Evolutionary conservation across 92 coral and sea anemone species (phyloP).

Genomic region (Metridium senile): DNA sequence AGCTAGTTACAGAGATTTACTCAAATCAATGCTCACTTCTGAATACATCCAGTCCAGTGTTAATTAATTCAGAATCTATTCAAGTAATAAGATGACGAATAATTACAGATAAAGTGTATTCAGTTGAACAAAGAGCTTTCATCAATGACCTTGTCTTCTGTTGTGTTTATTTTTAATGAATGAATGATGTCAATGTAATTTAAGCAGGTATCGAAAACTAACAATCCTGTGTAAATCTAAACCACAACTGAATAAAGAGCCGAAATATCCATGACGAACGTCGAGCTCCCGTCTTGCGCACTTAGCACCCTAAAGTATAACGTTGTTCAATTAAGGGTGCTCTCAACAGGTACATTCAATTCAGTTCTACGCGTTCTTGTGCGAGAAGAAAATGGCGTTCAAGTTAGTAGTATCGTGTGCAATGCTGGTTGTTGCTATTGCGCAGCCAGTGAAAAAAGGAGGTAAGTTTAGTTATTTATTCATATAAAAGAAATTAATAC

Average conservation of each 20-base stretch:
- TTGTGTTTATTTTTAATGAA: neutral
- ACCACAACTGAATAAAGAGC: too few species aligned
- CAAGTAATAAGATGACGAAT: too few species aligned
- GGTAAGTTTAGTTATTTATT: neutral
- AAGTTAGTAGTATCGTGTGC: neutral
- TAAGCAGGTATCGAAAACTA: neutral
- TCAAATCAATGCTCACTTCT: too few species aligned
- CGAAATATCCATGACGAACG: too few species aligned
- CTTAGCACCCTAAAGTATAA: neutral
- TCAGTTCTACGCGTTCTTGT: neutral
- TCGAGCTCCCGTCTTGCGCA: neutral
- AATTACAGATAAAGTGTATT: neutral
- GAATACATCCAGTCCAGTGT: too few species aligned
- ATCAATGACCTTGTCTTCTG: neutral
- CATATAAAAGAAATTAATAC: too few species aligned
- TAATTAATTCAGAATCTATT: too few species aligned
- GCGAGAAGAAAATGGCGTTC: neutral
- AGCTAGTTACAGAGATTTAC: too few species aligned
- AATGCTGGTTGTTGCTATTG: neutral
- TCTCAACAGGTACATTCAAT: neutral
- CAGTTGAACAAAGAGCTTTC: neutral
- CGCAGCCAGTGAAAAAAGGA: neutral
- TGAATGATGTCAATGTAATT: neutral
- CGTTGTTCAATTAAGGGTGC: too few species aligned
- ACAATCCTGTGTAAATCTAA: neutral